Base-by-base conservation (phyloP, 1,140 invertebrate genomes). In the Neotoxoptera formosana region DNA sequence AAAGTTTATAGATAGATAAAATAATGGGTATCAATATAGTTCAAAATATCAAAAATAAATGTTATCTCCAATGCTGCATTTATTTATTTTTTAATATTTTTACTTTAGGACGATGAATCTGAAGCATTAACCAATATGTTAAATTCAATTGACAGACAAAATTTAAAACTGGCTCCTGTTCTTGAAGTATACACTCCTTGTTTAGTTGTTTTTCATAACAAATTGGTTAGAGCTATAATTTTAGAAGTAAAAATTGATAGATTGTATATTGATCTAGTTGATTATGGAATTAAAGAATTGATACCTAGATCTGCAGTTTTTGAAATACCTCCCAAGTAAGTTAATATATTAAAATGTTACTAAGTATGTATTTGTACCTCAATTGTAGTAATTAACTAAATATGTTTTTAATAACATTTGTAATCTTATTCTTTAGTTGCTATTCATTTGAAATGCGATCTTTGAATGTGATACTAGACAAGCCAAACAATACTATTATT, bases 181-280 rank as follows among this genome's bases (percentile, higher is more conserved):
- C 81, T 93, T 86, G 81, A 93, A 86, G 91, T 93, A 1, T 67
- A 86, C 7, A 86, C 91, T 84, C 81, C 91, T 93, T 93, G 91
- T 93, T 84, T 93, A 34, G 86, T 93, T 41, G 21, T 86, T 86
- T 48, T 86, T 1, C 34, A 7, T 53, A 92, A 93, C 34, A 25
- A 86, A 83, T 45, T 93, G 14, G 81, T 83, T 84, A 81, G 91
- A 84, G 91, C 91, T 25, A 84, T 93, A 41, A 93, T 93, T 30
- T 86, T 93, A 45, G 91, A 93, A 20, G 36, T 93, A 30, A 36
- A 93, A 56, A n/a, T 86, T 20, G 48, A 93, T 56, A 30, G 14
- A 51, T 56, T 93, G 8, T 93, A 51, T 2, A n/a, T 93, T 30
- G 91, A 93, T 86, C 60, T 93, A 36, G 48, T 93, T 86, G 91